phyloP scores from a whole-genome alignment of 2,113 vertebrate species.

The Platysternon megacephalum region DNA sequence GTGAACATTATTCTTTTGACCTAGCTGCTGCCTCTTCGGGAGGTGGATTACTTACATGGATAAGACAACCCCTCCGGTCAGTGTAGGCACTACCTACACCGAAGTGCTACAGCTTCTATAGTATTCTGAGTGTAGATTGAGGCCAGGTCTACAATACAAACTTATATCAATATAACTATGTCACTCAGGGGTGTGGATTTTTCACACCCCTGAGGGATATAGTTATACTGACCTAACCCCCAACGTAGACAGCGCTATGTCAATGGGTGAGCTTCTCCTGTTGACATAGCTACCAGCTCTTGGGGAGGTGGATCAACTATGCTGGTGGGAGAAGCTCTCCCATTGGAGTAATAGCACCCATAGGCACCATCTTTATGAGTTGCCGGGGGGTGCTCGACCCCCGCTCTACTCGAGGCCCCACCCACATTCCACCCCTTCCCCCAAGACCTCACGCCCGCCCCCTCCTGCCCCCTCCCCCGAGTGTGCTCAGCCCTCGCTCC shows the following conservation, averaged over 20 bases:
- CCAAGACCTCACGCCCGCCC: too few species aligned
- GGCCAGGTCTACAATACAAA: not conserved
- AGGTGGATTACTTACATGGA: too few species aligned
- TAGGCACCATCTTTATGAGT: too few species aligned
- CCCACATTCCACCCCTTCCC: too few species aligned
- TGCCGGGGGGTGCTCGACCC: too few species aligned
- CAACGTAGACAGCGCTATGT: not conserved
- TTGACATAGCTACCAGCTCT: not conserved
- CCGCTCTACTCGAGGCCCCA: too few species aligned
- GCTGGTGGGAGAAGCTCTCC: not conserved
- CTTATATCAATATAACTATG: not conserved
- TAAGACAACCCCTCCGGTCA: too few species aligned
- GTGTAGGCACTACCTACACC: not conserved
- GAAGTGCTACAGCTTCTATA: not conserved
- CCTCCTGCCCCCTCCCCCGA: too few species aligned
- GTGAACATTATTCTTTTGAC: too few species aligned
- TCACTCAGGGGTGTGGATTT: not conserved
- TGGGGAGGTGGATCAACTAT: not conserved
- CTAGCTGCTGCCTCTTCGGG: too few species aligned
- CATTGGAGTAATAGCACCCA: not conserved
- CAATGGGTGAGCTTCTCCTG: not conserved
- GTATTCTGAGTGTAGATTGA: not conserved
- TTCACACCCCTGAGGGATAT: not conserved
- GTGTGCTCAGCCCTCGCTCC: too few species aligned
- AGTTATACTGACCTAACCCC: not conserved